Conservation (phyloP, 2,113 vertebrate species). For the zebrafish (Danio rerio) region GRCz12tu NC_133176.1:41019001-41019500, state of each 20-base stretch:
- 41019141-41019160: constrained; percentile 48
- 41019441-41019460: constrained; percentile 49
- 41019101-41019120: constrained; percentile 43
- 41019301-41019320: constrained; percentile 39
- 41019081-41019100: constrained; percentile 19
- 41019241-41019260: constrained; percentile 27
- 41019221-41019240: constrained; percentile 40
- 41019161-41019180: constrained; percentile 32
- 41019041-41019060: constrained; percentile 16
- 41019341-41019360: constrained; percentile 49
- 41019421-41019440: constrained; percentile 38
- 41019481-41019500: constrained; percentile 26
- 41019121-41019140: constrained; percentile 34
- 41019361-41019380: constrained; percentile 56
- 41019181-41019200: constrained; percentile 32
- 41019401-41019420: constrained; percentile 27
- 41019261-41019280: constrained; percentile 43
- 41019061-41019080: not conserved
- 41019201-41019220: constrained; percentile 48
- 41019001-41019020: not conserved
- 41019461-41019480: constrained; percentile 53
- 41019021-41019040: constrained; percentile 14
- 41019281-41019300: constrained; percentile 12
- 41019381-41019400: constrained; percentile 46
- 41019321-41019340: constrained; percentile 53